Evolutionary conservation across 2,113 vertebrate species (phyloP).

Genomic region (Urocynchramus pylzowi): DNA sequence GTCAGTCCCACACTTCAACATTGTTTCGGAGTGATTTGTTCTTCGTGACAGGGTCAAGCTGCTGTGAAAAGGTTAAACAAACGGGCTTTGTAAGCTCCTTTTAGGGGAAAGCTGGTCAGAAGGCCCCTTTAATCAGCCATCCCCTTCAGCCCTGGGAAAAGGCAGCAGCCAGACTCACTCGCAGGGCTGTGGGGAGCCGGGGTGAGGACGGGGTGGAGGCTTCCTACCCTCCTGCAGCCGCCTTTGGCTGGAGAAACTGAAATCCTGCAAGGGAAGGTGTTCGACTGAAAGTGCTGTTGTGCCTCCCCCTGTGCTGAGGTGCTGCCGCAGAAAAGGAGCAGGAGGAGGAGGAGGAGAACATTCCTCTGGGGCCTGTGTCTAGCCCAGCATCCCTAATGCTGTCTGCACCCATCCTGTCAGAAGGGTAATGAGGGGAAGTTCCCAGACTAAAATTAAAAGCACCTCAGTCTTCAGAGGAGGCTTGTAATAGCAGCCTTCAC

Average conservation of each 20-base stretch:
- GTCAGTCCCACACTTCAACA: constrained; percentile 31
- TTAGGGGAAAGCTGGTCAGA: constrained; percentile 64
- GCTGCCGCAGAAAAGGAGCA: not conserved
- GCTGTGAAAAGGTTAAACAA: constrained; percentile 93
- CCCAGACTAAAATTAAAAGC: constrained; percentile 55
- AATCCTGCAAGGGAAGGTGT: not conserved
- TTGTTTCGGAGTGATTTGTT: constrained; percentile 79
- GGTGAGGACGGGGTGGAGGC: not conserved
- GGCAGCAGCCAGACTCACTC: not conserved
- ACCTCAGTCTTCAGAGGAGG: not conserved
- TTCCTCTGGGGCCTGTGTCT: constrained; percentile 60
- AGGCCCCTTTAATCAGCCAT: constrained; percentile 56
- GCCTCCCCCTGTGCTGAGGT: not conserved
- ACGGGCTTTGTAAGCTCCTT: constrained; percentile 76
- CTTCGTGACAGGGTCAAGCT: constrained; percentile 89
- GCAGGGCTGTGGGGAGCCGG: not conserved
- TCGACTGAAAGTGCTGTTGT: constrained; percentile 6
- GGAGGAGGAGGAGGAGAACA: not conserved
- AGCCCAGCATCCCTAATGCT: constrained; percentile 68
- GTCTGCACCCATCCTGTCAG: constrained; percentile 70
- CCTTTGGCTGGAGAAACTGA: not conserved
- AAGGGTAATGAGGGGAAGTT: constrained; percentile 66
- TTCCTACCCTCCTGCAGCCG: not conserved
- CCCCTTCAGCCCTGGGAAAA: constrained; percentile 50
- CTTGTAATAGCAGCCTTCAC: not conserved